Percentiles rank a stretch among this genome's conserved stretches.
phyloP scores from a whole-genome alignment of 2,797 vertebrate species.

The Etheostoma nigrum region DNA sequence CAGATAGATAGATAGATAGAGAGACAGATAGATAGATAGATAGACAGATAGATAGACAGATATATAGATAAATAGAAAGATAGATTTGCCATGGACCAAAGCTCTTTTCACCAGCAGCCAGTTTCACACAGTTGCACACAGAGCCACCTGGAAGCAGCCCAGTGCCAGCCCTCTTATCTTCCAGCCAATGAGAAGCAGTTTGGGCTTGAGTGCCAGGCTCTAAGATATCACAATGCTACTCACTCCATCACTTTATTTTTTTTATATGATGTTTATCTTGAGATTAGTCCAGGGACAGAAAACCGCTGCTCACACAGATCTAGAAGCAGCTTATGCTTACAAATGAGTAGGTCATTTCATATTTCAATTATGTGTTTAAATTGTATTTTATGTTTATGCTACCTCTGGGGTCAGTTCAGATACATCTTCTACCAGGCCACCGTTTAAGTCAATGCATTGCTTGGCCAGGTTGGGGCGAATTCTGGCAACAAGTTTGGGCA shows the following conservation, averaged over 20 bases:
- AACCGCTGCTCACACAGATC: conserved; percentile 10
- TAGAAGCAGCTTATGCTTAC: not conserved
- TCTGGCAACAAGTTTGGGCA: conserved; percentile 37
- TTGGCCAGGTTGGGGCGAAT: conserved; percentile 22
- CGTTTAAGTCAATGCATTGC: conserved; percentile 10
- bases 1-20: too few relatives aligned
- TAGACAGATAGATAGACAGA: too few relatives aligned
- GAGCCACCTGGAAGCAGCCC: conserved; percentile 17
- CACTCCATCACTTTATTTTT: not conserved
- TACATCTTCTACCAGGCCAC: not conserved
- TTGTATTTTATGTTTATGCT: not conserved
- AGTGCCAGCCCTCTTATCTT: conserved; percentile 39
- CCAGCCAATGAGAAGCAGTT: conserved; percentile 18
- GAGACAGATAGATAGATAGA: too few relatives aligned
- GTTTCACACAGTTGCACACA: conserved; percentile 10
- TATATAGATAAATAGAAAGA: too few relatives aligned
- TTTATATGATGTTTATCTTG: conserved; percentile 1
- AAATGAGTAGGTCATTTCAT: not conserved
- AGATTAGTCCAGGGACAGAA: conserved; percentile 1
- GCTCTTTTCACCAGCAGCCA: too few relatives aligned
- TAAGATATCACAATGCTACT: not conserved
- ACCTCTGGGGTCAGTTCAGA: not conserved
- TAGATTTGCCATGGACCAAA: too few relatives aligned
- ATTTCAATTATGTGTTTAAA: not conserved
- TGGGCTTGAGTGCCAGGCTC: conserved; percentile 8